Base-by-base conservation (phyloP, 2,888 invertebrate genomes). In the Zonitis immaculata region DNA sequence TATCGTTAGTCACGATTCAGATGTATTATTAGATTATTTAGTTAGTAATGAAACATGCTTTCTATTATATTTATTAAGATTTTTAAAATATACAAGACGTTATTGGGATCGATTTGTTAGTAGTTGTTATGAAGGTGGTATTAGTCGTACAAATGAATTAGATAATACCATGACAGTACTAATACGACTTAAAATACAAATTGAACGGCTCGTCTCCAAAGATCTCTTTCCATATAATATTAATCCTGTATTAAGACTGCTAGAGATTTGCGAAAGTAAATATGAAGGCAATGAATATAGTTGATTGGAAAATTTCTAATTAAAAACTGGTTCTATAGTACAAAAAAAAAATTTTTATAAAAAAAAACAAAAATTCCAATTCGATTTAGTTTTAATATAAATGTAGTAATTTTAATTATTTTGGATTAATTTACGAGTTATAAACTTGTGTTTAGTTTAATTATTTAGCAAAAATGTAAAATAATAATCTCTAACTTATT, bases 21-120 rank as follows among this genome's bases (percentile, higher is more conserved):
- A 88, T 70, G 85, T 92, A 1, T 74, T 94, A 42, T 76, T 94
- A 12, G 93, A 94, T 74, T 85, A 91, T 69, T 80, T 94, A 59
- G 90, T 93, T 12, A 91, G 91, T 70, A 93, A 92, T 67, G 93
- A 94, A 74, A 94, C 94, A 2, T 93, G 92, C 74, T 94, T 94
- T 71, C 77, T 94, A 49, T 75, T 93, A 30, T 94, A 94, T 74
- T 78, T 94, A 64, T 78, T 93, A 58, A 79, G 92, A 66, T 88
- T 92, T 72, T 78, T 94, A 51, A 93, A 94, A 69, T 91, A 89
- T 76, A 86, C 90, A 2, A 80, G 88, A 58, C 82, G 87, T 61
- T 90, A 91, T 72, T 93, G 92, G 92, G 78, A 85, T 0, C 89
- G 88, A 69, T 92, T 93, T 73, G 82, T 89, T 5, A 80, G 83